Evolutionary conservation across 2,113 vertebrate genomes (phyloP).

Genomic region (Chlamydotis undulata): DNA sequence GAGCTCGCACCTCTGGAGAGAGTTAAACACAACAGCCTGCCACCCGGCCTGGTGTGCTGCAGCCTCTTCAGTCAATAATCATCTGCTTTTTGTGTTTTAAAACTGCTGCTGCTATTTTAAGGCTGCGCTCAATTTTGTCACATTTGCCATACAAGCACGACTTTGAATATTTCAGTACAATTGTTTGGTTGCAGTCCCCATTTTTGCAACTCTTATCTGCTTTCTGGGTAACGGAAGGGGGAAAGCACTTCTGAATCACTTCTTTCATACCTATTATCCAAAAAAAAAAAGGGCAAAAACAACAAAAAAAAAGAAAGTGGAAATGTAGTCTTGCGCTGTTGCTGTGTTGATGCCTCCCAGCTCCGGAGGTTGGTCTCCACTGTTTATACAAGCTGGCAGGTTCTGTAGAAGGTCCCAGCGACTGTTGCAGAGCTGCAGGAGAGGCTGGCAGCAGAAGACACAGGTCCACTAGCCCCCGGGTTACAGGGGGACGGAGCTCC

Average conservation of each 20-base stretch:
- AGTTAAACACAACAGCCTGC: conserved; percentile 2
- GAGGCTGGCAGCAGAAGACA: neutral
- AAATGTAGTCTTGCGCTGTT: neutral
- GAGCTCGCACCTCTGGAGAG: neutral
- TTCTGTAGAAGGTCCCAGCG: neutral
- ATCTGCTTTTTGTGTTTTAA: conserved; percentile 51
- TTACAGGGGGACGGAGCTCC: neutral
- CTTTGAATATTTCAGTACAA: conserved; percentile 47
- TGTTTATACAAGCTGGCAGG: neutral
- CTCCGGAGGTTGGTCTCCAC: rapidly evolving
- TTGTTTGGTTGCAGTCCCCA: conserved; percentile 51
- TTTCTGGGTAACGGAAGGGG: conserved; percentile 27
- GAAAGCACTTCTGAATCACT: conserved; percentile 43
- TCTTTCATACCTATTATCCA: neutral
- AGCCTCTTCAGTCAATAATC: conserved; percentile 38
- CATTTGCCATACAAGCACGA: conserved; percentile 41
- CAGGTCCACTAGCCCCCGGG: too few relatives aligned
- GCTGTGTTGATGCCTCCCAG: neutral
- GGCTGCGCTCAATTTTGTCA: conserved; percentile 40
- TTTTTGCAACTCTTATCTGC: conserved; percentile 36
- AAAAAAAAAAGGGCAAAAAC: neutral
- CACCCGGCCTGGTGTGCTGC: neutral
- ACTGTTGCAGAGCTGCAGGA: neutral
- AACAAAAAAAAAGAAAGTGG: neutral
- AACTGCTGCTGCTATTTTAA: conserved; percentile 65